Evolutionary conservation across 2,888 invertebrate genomes (phyloP).

Genomic region (Polymixis lichenea): DNA sequence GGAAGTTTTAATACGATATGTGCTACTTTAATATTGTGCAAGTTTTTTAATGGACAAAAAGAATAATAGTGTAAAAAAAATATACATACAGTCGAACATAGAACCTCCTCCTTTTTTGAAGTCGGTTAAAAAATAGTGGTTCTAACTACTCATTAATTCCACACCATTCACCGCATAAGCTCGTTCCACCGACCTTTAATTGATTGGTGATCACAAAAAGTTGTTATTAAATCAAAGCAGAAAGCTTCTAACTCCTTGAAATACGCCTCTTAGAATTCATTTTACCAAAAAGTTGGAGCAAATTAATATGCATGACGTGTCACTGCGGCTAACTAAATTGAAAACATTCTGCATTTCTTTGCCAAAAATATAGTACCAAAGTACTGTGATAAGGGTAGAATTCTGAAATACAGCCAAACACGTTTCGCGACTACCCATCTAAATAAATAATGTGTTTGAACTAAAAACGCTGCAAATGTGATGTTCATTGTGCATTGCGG

Average conservation of each 20-base stretch:
- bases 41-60: neutral
- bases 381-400: slow-evolving; percentile 41
- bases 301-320: slow-evolving; percentile 30
- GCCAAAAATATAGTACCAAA: slow-evolving; percentile 19
- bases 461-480: slow-evolving; percentile 38
- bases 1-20: neutral
- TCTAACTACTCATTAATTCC: too few species aligned
- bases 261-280: neutral
- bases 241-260: neutral
- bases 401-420: slow-evolving; percentile 40
- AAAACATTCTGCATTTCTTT: slow-evolving; percentile 36
- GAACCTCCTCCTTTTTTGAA: too few species aligned
- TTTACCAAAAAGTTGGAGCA: neutral
- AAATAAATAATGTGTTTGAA: slow-evolving; percentile 56
- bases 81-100: too few species aligned
- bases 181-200: neutral
- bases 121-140: too few species aligned
- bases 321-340: slow-evolving; percentile 22
- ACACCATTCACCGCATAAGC: neutral
- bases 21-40: neutral
- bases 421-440: slow-evolving; percentile 28
- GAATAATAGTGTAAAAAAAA: neutral
- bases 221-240: neutral
- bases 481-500: slow-evolving; percentile 45
- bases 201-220: neutral